These are phyloP conservation scores for Crocallis elinguaria DNA, from an alignment of 2,888 invertebrate genomes.

Conservation along the genomic window DNA sequence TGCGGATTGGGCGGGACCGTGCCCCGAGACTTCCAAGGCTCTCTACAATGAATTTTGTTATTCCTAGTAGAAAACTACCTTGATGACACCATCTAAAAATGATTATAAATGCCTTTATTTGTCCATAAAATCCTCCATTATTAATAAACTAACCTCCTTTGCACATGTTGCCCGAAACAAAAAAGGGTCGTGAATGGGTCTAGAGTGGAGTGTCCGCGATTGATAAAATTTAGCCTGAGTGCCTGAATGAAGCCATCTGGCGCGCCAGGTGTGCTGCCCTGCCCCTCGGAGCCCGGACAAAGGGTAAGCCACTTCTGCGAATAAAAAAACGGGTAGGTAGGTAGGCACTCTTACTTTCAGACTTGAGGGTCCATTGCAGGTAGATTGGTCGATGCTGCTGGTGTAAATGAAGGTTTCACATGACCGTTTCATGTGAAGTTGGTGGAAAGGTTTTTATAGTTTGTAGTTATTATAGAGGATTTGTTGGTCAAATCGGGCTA, in stretches of 20 bases:
- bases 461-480: too few relatives aligned
- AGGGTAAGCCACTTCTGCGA: slow-evolving; percentile 56
- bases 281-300: slow-evolving; percentile 52
- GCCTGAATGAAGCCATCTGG: slow-evolving; percentile 73
- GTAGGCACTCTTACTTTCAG: slow-evolving; percentile 35
- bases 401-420: too few relatives aligned
- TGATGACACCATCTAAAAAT: background rate
- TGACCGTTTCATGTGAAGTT: too few relatives aligned
- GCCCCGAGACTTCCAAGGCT: too few relatives aligned
- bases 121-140: slow-evolving; percentile 16
- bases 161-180: slow-evolving; percentile 56
- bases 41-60: too few relatives aligned
- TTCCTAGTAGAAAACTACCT: too few relatives aligned
- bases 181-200: slow-evolving; percentile 64
- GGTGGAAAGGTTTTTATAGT: too few relatives aligned
- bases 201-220: slow-evolving; percentile 62
- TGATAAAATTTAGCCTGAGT: slow-evolving; percentile 73
- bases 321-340: slow-evolving; percentile 34
- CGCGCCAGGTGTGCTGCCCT: slow-evolving; percentile 66
- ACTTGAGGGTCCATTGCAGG: slow-evolving; percentile 26
- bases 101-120: background rate
- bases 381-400: slow-evolving; percentile 18
- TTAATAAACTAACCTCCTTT: slow-evolving; percentile 27
- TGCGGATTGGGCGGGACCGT: too few relatives aligned
- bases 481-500: too few relatives aligned